Evolutionary conservation across 1,140 invertebrate genomes (phyloP), one percentile per base, ranked within the genome.

Genomic region (Hydropsyche tenuis): DNA sequence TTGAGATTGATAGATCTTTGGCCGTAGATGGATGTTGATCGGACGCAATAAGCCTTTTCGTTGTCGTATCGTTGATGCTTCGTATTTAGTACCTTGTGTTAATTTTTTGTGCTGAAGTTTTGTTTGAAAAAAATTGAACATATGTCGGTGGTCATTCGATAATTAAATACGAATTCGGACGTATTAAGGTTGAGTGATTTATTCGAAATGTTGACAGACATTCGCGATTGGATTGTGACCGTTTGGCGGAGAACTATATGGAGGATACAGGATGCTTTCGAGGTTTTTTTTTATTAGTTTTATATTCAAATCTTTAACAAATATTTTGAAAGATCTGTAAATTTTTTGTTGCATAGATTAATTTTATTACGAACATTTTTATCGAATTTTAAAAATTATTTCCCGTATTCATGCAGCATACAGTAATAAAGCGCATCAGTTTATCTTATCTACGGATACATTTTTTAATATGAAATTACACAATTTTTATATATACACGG

Each of bases 231-330:
- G 56, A 12, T 60, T 22, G 23, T 20, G 23, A 25, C 56, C 7
- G 56, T 22, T 23, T 60, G 56, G 20, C 20, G 56, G 12, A 60
- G 56, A 60, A 60, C 56, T 27, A 20, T 60, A 25, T 60, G 56
- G 56, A 60, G 56, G 25, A 25, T 60, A 25, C 56, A 20, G n/a
- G 56, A 60, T 25, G 22, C 23, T 1, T 60, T 23, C 22, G 56
- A 60, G 56, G 56, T 60, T 25, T 53, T 53, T 20, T 53, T 18
- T 53, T 53, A 20, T 53, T 37, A 9, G n/a, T n/a, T n/a, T n/a
- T n/a, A n/a, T n/a, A n/a, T n/a, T n/a, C n/a, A n/a, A n/a, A n/a
- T n/a, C n/a, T n/a, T n/a, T n/a, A n/a, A n/a, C n/a, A n/a, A n/a
- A n/a, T n/a, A n/a, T n/a, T n/a, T n/a, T n/a, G n/a, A n/a, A n/a